Evolutionary conservation across 2,888 invertebrate species (phyloP), one percentile per base, ranked within the genome.

Genomic region (Epinotia brunnichana): DNA sequence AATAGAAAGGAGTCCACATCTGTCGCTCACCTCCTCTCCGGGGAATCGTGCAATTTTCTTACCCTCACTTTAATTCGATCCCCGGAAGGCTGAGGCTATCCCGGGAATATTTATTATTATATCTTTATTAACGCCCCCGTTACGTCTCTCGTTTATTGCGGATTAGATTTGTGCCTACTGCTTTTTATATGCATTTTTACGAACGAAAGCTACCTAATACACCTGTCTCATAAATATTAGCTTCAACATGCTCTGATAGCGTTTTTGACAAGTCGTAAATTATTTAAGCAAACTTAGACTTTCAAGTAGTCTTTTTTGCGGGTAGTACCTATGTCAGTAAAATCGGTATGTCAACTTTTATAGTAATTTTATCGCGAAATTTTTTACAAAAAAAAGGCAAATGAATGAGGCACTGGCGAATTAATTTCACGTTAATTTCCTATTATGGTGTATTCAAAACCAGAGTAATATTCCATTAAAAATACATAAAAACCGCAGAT

Each of bases 21-120:
- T 93, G 93, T 89, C 89, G 88, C 87, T 83, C 83, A 78, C 80
- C 81, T 82, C 79, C 86, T 91, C 92, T 90, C 90, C 79, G 78
- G 92, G 92, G 92, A 91, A 83, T 85, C 82, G 80, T 82, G 88
- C 90, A 92, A 92, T 92, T 92, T 92, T 90, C 92, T 86, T 89
- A 90, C 93, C 93, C 93, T 90, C 85, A 90, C 85, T 90, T 90
- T 90, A 89, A 92, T 91, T 91, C 90, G 88, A 89, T 87, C 88
- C 90, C 91, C 89, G 85, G 89, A 92, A 90, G 91, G 90, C 89
- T 90, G 56, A 62, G 48, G 41, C 70, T 51, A 89, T 89, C 87
- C 86, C 83, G 77, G 77, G 84, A 81, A 89, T 92, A 92, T 93
- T 93, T 93, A 93, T 92, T 92, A 91, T 91, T 90, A 92, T 90